A percentile compares a stretch with the other conserved stretches of the same genome.
These are phyloP conservation scores for Mustelus asterias DNA, from an alignment of 2,113 vertebrate genomes.

Conservation along the genomic window DNA sequence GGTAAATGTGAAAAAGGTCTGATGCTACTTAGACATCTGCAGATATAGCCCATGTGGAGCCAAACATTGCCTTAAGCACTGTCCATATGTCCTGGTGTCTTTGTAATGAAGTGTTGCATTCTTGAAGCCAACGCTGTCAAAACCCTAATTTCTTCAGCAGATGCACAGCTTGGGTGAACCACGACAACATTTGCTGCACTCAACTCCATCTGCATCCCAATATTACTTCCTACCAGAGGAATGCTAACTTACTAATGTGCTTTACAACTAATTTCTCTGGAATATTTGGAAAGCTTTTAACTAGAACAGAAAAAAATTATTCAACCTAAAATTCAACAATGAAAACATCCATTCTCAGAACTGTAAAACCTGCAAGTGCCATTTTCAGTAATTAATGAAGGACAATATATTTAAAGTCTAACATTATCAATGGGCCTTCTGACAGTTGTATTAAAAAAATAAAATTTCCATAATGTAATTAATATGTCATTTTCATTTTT, in stretches of 20 bases:
- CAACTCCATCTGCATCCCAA: background rate
- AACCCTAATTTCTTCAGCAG: background rate
- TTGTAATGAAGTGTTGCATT: constrained; percentile 22
- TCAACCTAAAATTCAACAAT: background rate
- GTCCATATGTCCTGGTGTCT: constrained; percentile 15
- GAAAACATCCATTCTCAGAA: constrained; percentile 11
- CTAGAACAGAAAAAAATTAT: background rate
- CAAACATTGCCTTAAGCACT: background rate
- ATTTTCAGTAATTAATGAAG: background rate
- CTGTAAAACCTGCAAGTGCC: background rate
- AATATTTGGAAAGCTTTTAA: constrained; percentile 14
- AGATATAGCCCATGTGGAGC: background rate
- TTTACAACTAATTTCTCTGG: constrained; percentile 10
- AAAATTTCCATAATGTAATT: background rate
- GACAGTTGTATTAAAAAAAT: background rate
- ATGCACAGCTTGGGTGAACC: constrained; percentile 11
- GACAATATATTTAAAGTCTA: background rate
- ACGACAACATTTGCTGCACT: constrained; percentile 17
- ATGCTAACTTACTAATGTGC: constrained; percentile 26
- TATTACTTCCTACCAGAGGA: background rate
- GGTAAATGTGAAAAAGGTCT: background rate
- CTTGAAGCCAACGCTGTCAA: constrained; percentile 16
- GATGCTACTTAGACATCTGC: background rate
- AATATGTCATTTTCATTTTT: background rate
- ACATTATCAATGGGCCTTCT: background rate